These are phyloP conservation scores for Globodera ellingtonae DNA, from an alignment of 1,140 invertebrate genomes.

Conservation along the genomic window DNA sequence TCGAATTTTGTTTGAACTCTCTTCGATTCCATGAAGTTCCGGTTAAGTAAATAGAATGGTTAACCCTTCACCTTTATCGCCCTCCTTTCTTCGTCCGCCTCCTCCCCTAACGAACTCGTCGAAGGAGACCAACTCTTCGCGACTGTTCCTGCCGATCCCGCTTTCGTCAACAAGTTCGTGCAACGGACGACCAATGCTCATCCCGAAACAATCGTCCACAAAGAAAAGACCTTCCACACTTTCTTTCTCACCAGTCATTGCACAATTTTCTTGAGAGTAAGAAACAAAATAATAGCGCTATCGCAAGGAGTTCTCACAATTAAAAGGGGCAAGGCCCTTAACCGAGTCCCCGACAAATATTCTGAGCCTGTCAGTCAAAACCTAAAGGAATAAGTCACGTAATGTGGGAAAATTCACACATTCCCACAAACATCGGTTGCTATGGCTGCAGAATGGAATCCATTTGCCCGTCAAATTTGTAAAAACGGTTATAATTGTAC, in stretches of 20 bases:
- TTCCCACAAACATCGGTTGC: neutral
- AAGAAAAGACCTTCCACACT: slow-evolving; percentile 10
- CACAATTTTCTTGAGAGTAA: too few species aligned
- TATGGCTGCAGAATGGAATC: neutral
- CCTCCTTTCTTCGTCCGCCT: neutral
- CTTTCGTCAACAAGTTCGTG: neutral
- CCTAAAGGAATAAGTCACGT: neutral
- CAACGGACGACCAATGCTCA: slow-evolving; percentile 5
- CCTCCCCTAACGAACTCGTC: slow-evolving; percentile 27
- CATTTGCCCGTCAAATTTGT: neutral
- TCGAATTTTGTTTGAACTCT: too few species aligned
- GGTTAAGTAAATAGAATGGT: too few species aligned
- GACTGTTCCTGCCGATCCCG: neutral
- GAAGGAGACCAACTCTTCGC: slow-evolving; percentile 25
- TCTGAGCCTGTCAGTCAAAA: neutral
- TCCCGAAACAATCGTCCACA: slow-evolving; percentile 29
- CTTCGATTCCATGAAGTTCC: too few species aligned
- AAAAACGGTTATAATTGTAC: too few species aligned
- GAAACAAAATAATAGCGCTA: too few species aligned
- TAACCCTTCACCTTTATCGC: neutral
- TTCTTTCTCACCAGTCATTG: neutral
- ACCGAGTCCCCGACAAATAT: neutral
- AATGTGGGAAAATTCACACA: neutral
- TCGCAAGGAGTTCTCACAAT: too few species aligned
- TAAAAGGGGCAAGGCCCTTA: neutral